Base-by-base conservation (phyloP, 2,888 invertebrate genomes). In the Adela reaumurella region DNA sequence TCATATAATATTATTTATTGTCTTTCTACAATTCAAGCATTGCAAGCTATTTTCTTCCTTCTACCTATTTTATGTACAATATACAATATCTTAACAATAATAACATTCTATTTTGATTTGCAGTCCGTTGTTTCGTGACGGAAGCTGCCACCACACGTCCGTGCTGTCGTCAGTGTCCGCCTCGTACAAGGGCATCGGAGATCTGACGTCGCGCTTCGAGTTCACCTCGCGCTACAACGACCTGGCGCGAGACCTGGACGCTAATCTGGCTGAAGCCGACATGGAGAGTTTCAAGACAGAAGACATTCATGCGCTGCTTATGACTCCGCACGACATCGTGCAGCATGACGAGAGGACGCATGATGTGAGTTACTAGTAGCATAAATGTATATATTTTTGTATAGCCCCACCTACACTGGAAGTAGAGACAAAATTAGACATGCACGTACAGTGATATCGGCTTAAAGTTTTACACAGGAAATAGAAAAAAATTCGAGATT, bases 231-330 rank as follows among this genome's bases (percentile, higher is more conserved):
- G 90, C 62, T 92, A 94, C 69, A 92, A 94, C 70, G 91, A 91
- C 64, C 78, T 94, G 62, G 88, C 93, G 41, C 84, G 91, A 65
- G 92, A 94, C 68, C 83, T 94, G 73, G 94, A 95, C 74, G 94
- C 93, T 53, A 94, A 94, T 71, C 83, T 95, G 61, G 95, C 95
- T 43, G 93, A 95, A 73, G 93, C 94, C 50, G 95, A 95, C 72
- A 95, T 95, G 90, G 94, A 95, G 71, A 92, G 92, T 68, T 94
- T 94, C 74, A 86, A 89, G 57, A 90, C 93, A 18, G 91, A 94
- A 72, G 94, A 95, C 64, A 94, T 95, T 59, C 92, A 92, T 65
- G 90, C 91, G 56, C 80, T 93, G 61, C 83, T 94, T 54, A 73
- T 78, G 77, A 77, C 77, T 62, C 90, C 89, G 49, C 86, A 86